Percentiles rank a stretch among this genome's conserved stretches.
Evolutionary conservation across 1,140 invertebrate genomes (phyloP).

Genomic region (Heterodera carotae): DNA sequence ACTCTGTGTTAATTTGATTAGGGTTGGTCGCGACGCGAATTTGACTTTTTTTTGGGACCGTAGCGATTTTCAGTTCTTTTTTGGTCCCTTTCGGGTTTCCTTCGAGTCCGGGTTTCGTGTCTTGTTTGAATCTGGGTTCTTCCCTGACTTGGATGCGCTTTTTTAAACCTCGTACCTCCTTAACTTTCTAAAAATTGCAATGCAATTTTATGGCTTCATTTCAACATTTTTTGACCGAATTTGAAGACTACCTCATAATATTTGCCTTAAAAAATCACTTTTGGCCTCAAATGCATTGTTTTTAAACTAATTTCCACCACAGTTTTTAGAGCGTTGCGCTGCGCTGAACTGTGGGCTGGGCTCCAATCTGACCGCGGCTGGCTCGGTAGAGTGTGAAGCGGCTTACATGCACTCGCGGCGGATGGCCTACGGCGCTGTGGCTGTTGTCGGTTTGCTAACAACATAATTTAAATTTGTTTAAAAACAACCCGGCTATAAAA

Average conservation of each 20-base stretch:
- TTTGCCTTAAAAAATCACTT: not conserved
- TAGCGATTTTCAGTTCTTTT: no score
- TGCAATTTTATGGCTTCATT: no score
- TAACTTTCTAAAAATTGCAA: no score
- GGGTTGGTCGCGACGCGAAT: no score
- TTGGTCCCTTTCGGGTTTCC: no score
- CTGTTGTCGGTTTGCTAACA: slow-evolving; percentile 19
- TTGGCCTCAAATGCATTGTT: no score
- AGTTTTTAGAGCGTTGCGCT: slow-evolving; percentile 41
- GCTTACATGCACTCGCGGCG: slow-evolving; percentile 44
- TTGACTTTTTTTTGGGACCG: no score
- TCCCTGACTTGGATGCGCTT: no score
- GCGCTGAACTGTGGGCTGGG: slow-evolving; percentile 45
- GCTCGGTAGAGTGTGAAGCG: slow-evolving; percentile 50
- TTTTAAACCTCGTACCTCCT: no score
- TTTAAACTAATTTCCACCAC: not conserved
- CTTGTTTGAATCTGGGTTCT: no score
- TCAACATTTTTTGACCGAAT: no score
- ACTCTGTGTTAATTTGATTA: not conserved
- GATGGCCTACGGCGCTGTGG: slow-evolving; percentile 48
- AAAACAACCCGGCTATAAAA: not conserved
- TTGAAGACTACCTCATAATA: not conserved
- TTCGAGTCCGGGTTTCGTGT: no score
- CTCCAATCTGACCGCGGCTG: slow-evolving; percentile 44
- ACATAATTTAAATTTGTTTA: not conserved